Base-by-base conservation (phyloP, 2,797 vertebrate species). In the Acanthiza pusilla region DNA sequence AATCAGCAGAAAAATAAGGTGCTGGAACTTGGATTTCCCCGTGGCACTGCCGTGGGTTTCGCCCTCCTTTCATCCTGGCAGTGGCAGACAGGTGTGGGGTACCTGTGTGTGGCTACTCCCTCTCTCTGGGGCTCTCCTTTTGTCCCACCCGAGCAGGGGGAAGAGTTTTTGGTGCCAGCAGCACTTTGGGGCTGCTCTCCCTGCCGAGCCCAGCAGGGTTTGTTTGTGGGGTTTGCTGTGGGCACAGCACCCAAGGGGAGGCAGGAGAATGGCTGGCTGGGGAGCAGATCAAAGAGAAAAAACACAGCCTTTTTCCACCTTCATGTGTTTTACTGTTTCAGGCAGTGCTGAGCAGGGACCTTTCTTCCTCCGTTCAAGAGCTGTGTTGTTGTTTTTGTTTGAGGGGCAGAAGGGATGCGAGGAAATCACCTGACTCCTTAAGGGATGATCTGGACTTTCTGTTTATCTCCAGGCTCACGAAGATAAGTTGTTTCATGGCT, bases 381-480 rank as follows among this genome's bases (percentile, higher is more conserved):
- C 55, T 47, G 53, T 23, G 36, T 55, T 0, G 4, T 68, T 4
- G 1, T 62, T 76, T 78, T 79, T 10, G 18, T 63, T 72, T n/a
- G 45, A 71, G 58, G 34, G 20, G 23, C 74, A 53, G 71, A 70
- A 93, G 63, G 81, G 55, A 29, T 78, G 34, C 17, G 7, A 66
- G 42, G 47, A 34, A 86, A 86, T 89, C 85, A 84, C 85, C 67
- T 87, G 84, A 87, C 23, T 72, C 58, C 63, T 54, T 85, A 71
- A 78, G 65, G 55, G 53, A 12, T 40, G 38, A 60, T 82, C 80
- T 94, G 57, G 30, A 54, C 55, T 75, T 93, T 84, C 85, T 76
- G 20, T 87, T 91, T 74, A 36, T 88, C 92, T 90, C 3, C 1
- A 27, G 2, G 26, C 63, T 88, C 3, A 1, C 29, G 38, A 65